These are phyloP conservation scores for Rhinopithecus roxellana DNA, from an alignment of 2,113 vertebrate genomes.

Conservation along the genomic window DNA sequence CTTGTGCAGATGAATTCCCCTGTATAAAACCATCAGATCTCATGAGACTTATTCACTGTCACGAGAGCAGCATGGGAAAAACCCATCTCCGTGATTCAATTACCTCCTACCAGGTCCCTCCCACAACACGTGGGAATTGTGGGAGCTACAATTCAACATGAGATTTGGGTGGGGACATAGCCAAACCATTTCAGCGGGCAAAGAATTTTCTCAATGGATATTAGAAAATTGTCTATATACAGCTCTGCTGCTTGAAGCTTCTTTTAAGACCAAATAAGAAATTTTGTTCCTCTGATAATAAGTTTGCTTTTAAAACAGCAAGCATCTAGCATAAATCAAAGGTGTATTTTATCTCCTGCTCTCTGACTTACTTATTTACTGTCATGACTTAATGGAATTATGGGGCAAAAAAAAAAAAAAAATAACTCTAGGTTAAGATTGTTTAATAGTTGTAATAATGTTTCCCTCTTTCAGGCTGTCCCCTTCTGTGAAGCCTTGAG, in stretches of 20 bases:
- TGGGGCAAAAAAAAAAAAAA: neutral
- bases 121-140: no score
- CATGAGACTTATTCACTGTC: no score
- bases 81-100: no score
- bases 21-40: no score
- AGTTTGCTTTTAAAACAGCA: conserved; percentile 54
- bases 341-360: neutral
- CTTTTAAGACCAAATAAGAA: conserved; percentile 22
- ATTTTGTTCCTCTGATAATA: conserved; percentile 69
- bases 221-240: neutral
- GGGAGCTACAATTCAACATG: no score
- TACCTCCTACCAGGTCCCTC: no score
- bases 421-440: neutral
- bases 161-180: no score
- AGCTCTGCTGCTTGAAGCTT: conserved; percentile 38
- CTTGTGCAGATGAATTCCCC: no score
- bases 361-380: neutral
- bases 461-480: neutral
- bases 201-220: conserved; percentile 4
- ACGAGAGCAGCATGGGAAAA: no score
- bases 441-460: neutral
- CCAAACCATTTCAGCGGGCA: neutral
- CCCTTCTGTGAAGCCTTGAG: neutral
- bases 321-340: neutral
- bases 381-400: neutral